Base-by-base conservation (phyloP, 1,140 invertebrate genomes). In the Lutraria rhynchaena region DNA sequence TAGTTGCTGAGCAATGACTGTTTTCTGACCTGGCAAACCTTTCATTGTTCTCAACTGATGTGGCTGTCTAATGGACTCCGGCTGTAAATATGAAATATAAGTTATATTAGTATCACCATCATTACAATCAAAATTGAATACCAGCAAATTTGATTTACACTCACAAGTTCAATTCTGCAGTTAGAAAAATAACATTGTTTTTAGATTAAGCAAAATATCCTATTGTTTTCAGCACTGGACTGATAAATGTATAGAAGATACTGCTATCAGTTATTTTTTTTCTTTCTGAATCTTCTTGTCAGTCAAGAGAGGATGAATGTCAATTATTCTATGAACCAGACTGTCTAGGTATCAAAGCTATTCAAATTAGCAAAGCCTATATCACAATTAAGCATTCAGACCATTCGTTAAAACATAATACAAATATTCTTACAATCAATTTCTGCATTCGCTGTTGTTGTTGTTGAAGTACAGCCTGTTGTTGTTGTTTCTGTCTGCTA, bases 1-100 rank as follows among this genome's bases (percentile, higher is more conserved):
- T 29, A 87, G 71, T 49, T 85, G 83, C 33, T 85, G 83, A 65
- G 85, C 83, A 33, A 87, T 87, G n/a, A 87, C 83, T n/a, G 84
- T 83, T 74, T 87, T 87, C 46, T 76, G 84, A 29, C 44, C 81
- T 41, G 67, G 77, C 19, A 76, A 49, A 1, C 69, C 80, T 55
- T 83, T 82, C 29, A 85, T 35, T 19, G 83, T 82, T 31, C 83
- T 84, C 51, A 87, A 76, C 70, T 85, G 81, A 33, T 87, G 85
- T 67, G 83, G 85, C 22, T 85, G 76, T 31, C 46, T 17, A n/a
- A 76, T 35, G 3, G 57, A 35, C n/a, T 75, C 73, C 11, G 61
- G 63, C 63, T 67, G 41, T 9, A 67, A 67, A 41, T 5, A 7
- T 41, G 35, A 61, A 19, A 37, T 35, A 27, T 15, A 33, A 7